Evolutionary conservation across 2,797 vertebrate species (phyloP).

Genomic region (Myiothlypis chrysogaster): DNA sequence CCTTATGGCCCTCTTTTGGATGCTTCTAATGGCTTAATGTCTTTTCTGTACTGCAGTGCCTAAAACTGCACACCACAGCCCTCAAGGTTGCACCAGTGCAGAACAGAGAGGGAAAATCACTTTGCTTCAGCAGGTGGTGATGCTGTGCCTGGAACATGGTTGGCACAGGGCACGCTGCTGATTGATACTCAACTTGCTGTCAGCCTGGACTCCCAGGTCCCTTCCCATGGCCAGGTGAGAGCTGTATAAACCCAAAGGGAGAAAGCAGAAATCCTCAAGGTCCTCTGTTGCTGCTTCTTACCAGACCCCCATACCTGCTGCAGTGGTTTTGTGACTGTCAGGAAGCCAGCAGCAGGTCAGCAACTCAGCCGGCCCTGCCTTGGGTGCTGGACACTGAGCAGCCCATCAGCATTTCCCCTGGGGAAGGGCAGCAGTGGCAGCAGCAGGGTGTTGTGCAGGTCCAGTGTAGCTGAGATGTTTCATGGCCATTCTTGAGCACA

Average conservation of each 20-base stretch:
- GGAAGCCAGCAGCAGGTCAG: accelerated
- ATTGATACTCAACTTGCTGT: neutral
- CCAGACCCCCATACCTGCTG: accelerated
- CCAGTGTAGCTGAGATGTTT: neutral
- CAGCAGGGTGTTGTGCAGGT: accelerated
- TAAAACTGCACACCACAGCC: too few relatives aligned
- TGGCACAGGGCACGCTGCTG: neutral
- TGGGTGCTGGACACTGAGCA: neutral
- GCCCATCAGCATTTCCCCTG: accelerated
- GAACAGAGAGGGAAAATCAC: neutral
- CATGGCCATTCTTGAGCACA: neutral
- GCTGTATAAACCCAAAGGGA: neutral
- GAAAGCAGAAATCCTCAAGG: neutral
- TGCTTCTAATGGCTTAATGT: too few relatives aligned
- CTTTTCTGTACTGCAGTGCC: accelerated
- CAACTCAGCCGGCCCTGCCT: accelerated
- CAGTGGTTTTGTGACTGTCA: accelerated
- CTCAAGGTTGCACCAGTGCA: neutral
- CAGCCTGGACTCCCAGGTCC: too few relatives aligned
- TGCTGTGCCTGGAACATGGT: neutral
- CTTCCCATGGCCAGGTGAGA: neutral
- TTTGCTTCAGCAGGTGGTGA: neutral
- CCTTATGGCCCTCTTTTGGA: neutral
- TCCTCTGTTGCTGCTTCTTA: neutral
- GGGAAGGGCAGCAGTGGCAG: neutral